phyloP scores from a whole-genome alignment of 2,113 vertebrate species.

The Gymnocephalus cernua region DNA sequence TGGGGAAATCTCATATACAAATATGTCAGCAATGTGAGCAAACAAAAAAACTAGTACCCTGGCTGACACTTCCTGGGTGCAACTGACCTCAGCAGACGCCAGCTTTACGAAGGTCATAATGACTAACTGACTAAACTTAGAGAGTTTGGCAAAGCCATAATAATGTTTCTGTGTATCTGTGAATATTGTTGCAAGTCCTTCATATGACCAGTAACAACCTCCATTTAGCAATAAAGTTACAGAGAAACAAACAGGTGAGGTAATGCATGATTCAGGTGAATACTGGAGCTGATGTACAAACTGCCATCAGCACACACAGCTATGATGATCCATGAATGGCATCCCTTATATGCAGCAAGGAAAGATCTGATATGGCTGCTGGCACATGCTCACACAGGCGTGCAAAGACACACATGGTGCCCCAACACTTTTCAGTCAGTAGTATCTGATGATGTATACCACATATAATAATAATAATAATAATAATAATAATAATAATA shows the following conservation, averaged over 20 bases:
- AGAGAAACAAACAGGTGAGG: constrained; percentile 38
- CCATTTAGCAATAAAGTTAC: neutral
- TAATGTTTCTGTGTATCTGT: neutral
- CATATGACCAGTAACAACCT: neutral
- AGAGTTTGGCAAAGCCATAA: neutral
- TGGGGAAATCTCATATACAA: neutral
- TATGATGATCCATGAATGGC: constrained; percentile 17
- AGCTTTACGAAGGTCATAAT: neutral
- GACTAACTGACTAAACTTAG: neutral
- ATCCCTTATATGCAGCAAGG: constrained; percentile 26
- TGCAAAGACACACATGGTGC: constrained; percentile 27
- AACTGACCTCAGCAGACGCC: neutral
- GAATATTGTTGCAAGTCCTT: neutral
- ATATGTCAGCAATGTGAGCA: neutral
- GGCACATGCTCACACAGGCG: constrained; percentile 28
- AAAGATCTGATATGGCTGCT: constrained; percentile 31
- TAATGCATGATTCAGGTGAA: constrained; percentile 43
- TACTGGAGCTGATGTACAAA: constrained; percentile 9
- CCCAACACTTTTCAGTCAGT: constrained; percentile 22
- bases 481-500: no score
- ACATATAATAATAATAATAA: neutral
- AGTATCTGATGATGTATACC: constrained; percentile 66
- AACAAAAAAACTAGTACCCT: constrained; percentile 3
- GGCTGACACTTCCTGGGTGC: neutral
- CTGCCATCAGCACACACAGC: constrained; percentile 23